These are phyloP conservation scores for Hemicordylus capensis DNA, from an alignment of 2,113 vertebrate species.

Conservation along the genomic window DNA sequence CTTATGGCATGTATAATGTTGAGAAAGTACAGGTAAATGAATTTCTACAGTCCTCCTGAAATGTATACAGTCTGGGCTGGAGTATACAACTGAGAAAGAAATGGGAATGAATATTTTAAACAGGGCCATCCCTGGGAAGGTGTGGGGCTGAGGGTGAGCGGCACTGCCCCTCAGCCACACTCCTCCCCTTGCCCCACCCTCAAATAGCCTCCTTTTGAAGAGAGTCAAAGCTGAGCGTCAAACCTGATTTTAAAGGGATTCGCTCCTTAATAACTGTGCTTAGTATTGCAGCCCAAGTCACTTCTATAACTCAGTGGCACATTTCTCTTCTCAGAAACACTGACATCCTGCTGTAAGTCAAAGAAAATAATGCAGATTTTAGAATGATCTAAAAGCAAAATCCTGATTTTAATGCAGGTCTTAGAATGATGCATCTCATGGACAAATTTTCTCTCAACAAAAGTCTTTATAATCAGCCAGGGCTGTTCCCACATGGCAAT, in stretches of 20 bases:
- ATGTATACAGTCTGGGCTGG: background rate
- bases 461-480: background rate
- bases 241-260: background rate
- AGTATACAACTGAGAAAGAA: background rate
- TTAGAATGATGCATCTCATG: background rate
- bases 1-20: background rate
- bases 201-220: too few relatives aligned
- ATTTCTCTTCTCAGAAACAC: background rate
- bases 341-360: background rate
- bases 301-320: background rate
- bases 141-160: too few relatives aligned
- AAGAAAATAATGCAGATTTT: background rate
- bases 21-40: accelerated
- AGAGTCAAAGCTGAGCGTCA: too few relatives aligned
- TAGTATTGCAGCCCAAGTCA: background rate
- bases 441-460: accelerated
- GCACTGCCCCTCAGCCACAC: too few relatives aligned
- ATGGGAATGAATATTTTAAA: background rate
- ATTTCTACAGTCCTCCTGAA: accelerated
- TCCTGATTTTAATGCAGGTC: too few relatives aligned
- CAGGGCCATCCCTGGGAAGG: background rate
- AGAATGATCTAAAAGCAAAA: too few relatives aligned
- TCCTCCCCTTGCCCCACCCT: too few relatives aligned
- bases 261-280: conserved; percentile 1
- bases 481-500: too few relatives aligned